A percentile compares a stretch with the other conserved stretches of the same genome.
These are phyloP conservation scores for Lepidotrigona ventralis DNA, from an alignment of 1,140 invertebrate genomes.

Conservation along the genomic window DNA sequence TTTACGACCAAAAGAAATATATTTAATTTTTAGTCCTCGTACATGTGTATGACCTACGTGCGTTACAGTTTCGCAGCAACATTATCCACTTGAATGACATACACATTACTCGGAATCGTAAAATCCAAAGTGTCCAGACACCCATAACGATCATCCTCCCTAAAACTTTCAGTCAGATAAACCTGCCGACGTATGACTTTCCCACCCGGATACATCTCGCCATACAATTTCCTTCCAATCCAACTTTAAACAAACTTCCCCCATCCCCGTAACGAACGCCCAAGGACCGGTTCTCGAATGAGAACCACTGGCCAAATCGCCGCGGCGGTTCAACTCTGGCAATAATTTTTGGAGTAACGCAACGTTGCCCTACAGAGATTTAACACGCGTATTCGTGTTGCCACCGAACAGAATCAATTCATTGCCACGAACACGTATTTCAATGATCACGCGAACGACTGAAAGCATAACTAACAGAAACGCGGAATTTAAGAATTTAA, in stretches of 20 bases:
- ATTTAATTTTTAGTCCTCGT: no score
- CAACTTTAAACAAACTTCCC: background rate
- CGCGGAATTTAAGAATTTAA: no score
- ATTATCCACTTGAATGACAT: background rate
- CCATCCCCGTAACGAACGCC: background rate
- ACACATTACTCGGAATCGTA: background rate
- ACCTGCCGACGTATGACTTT: background rate
- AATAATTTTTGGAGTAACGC: no score
- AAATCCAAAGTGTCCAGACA: background rate
- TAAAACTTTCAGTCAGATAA: background rate
- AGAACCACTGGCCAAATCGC: background rate
- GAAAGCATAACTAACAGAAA: no score
- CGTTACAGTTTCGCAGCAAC: background rate
- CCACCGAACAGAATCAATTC: no score
- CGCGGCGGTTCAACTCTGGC: no score
- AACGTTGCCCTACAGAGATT: no score
- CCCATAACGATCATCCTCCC: background rate
- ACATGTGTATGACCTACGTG: background rate
- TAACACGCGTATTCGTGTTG: no score
- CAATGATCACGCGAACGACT: no score
- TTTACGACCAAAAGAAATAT: no score
- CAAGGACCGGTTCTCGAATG: background rate
- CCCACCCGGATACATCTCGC: background rate
- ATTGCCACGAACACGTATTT: no score
- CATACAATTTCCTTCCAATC: conserved; percentile 1